Evolutionary conservation across 2,888 invertebrate genomes (phyloP).

Genomic region (Drosophila falleni): DNA sequence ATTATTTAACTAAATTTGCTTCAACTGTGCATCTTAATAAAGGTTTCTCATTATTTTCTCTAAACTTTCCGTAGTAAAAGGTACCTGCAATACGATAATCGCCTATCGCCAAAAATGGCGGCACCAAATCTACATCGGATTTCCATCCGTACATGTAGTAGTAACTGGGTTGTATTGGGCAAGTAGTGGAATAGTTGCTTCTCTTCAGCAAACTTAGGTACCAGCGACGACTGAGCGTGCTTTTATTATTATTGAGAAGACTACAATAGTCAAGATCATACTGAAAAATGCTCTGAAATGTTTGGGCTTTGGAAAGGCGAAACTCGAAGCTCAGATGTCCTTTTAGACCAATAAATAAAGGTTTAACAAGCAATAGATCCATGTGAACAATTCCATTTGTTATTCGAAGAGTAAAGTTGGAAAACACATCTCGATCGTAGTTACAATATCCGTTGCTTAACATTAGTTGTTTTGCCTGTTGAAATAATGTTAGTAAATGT

Average conservation of each 20-base stretch:
- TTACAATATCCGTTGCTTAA: background rate
- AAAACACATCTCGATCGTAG: background rate
- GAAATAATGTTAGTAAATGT: background rate
- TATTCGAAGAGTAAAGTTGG: constrained; percentile 7
- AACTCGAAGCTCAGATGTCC: constrained; percentile 7
- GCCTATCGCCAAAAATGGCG: constrained; percentile 10
- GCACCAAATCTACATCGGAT: constrained; percentile 5
- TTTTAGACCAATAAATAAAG: background rate
- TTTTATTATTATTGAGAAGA: background rate
- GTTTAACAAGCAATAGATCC: background rate
- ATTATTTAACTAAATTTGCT: background rate
- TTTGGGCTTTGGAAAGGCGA: background rate
- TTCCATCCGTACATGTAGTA: constrained; percentile 15
- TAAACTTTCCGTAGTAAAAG: constrained; percentile 16
- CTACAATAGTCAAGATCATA: constrained; percentile 18
- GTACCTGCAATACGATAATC: constrained; percentile 4
- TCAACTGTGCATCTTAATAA: constrained; percentile 9
- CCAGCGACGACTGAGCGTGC: constrained; percentile 7
- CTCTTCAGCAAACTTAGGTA: background rate
- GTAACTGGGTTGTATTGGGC: constrained; percentile 5
- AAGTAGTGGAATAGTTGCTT: constrained; percentile 4
- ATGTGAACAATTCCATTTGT: constrained; percentile 5
- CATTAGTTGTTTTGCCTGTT: constrained; percentile 5
- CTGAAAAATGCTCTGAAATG: constrained; percentile 3
- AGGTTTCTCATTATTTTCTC: background rate